These are phyloP conservation scores for Chelonia mydas DNA, from an alignment of 2,797 vertebrate genomes.

Conservation along the genomic window DNA sequence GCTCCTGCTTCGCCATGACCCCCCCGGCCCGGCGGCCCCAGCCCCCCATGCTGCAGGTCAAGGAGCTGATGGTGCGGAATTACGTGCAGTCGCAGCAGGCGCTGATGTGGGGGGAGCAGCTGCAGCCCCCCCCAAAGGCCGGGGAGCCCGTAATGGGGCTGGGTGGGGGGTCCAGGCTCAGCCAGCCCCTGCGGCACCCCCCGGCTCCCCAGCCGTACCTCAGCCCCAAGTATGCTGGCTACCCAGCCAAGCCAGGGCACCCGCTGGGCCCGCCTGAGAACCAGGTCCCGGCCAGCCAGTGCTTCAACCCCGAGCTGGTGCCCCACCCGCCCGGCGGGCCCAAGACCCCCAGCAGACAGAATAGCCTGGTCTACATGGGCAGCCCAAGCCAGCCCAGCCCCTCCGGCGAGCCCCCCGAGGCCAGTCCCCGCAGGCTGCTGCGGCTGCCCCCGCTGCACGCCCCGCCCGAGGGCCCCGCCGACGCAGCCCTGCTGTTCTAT, in stretches of 20 bases:
- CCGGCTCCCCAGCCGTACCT: slow-evolving; percentile 81
- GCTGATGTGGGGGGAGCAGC: slow-evolving; percentile 92
- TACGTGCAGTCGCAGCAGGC: slow-evolving; percentile 97
- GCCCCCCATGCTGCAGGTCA: slow-evolving; percentile 91
- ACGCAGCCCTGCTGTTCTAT: slow-evolving; percentile 79
- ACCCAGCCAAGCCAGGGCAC: slow-evolving; percentile 81
- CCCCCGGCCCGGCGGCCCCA: slow-evolving; percentile 82
- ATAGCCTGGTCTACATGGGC: slow-evolving; percentile 81
- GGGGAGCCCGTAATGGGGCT: slow-evolving; percentile 33
- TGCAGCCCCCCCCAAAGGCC: slow-evolving; percentile 48
- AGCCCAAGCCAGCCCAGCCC: slow-evolving; percentile 84
- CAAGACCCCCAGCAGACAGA: slow-evolving; percentile 85
- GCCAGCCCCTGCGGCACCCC: slow-evolving; percentile 69
- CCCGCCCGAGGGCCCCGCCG: neutral
- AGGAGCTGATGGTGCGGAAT: slow-evolving; percentile 94
- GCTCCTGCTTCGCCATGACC: slow-evolving; percentile 77
- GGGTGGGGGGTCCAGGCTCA: slow-evolving; percentile 80
- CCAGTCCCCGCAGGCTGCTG: slow-evolving; percentile 78
- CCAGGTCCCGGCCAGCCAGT: slow-evolving; percentile 83
- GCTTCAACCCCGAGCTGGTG: slow-evolving; percentile 85
- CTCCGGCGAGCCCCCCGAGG: slow-evolving; percentile 74
- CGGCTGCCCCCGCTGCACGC: slow-evolving; percentile 80
- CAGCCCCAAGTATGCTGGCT: slow-evolving; percentile 82
- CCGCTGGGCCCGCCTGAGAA: slow-evolving; percentile 76
- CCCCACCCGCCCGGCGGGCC: slow-evolving; percentile 86